These are phyloP conservation scores for Lethrus apterus DNA, from an alignment of 1,140 invertebrate species.

Conservation along the genomic window DNA sequence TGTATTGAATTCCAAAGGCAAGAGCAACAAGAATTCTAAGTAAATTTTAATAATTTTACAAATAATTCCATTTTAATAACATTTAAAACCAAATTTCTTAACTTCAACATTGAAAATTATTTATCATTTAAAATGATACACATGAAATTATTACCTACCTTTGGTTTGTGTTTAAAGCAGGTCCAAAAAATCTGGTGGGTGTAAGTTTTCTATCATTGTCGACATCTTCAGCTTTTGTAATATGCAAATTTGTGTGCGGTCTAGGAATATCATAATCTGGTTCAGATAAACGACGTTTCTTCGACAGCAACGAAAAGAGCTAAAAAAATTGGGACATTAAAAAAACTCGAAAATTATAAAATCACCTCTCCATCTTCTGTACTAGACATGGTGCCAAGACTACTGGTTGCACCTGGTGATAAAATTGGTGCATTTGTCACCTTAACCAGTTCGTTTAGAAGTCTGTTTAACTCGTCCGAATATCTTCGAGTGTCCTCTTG, in stretches of 20 bases:
- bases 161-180: too few relatives aligned
- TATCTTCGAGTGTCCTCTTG: slow-evolving; percentile 17
- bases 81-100: too few relatives aligned
- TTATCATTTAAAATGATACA: too few relatives aligned
- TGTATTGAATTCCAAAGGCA: background rate
- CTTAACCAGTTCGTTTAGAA: slow-evolving; percentile 36
- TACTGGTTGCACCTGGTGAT: slow-evolving; percentile 31
- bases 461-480: slow-evolving; percentile 31
- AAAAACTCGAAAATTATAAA: background rate
- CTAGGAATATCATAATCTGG: slow-evolving; percentile 44
- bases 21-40: background rate
- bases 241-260: slow-evolving; percentile 35
- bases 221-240: slow-evolving; percentile 21
- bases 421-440: slow-evolving; percentile 36
- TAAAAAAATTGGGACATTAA: slow-evolving; percentile 16
- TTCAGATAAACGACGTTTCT: slow-evolving; percentile 36
- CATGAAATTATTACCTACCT: too few relatives aligned
- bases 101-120: too few relatives aligned
- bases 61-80: too few relatives aligned
- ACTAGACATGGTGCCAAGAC: slow-evolving; percentile 26
- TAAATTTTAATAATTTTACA: slow-evolving; percentile 7
- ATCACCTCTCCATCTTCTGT: slow-evolving; percentile 30
- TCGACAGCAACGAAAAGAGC: slow-evolving; percentile 28
- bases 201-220: slow-evolving; percentile 22
- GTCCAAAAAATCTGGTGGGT: slow-evolving; percentile 36